These are phyloP conservation scores for Phengaris alcon DNA, from an alignment of 2,888 invertebrate species.

Conservation along the genomic window DNA sequence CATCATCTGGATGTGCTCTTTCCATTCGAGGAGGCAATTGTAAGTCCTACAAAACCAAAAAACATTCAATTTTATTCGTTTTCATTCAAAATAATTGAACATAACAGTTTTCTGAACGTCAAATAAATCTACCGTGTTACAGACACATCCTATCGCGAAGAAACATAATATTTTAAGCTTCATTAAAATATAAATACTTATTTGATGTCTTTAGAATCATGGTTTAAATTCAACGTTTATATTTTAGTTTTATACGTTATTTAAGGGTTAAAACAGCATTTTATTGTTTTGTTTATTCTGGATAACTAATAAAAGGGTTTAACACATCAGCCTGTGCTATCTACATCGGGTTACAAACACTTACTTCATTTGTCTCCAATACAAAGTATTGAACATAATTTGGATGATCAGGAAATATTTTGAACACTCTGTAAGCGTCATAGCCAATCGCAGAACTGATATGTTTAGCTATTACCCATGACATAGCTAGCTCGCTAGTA, in stretches of 20 bases:
- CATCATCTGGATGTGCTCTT: slow-evolving; percentile 42
- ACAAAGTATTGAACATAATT: slow-evolving; percentile 49
- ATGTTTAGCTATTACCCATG: slow-evolving; percentile 83
- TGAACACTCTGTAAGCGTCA: slow-evolving; percentile 79
- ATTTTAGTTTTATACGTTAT: neutral
- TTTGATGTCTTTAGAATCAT: neutral
- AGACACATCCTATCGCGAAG: no score
- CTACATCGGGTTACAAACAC: slow-evolving; percentile 28
- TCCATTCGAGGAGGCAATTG: slow-evolving; percentile 37
- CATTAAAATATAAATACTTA: no score
- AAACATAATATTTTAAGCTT: no score
- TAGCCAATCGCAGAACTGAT: slow-evolving; percentile 83
- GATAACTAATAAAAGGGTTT: slow-evolving; percentile 6
- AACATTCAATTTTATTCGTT: neutral
- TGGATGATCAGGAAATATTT: slow-evolving; percentile 51
- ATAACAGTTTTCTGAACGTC: neutral
- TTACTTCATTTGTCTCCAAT: slow-evolving; percentile 41
- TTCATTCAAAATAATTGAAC: neutral
- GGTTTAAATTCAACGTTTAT: neutral
- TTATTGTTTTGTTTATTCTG: neutral
- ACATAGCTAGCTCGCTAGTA: slow-evolving; percentile 81
- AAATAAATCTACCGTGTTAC: neutral
- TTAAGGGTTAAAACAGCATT: neutral
- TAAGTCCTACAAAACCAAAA: slow-evolving; percentile 33
- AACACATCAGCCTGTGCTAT: neutral